These are phyloP conservation scores for Drosophila setosimentum DNA, from an alignment of 2,888 invertebrate species.

Conservation along the genomic window DNA sequence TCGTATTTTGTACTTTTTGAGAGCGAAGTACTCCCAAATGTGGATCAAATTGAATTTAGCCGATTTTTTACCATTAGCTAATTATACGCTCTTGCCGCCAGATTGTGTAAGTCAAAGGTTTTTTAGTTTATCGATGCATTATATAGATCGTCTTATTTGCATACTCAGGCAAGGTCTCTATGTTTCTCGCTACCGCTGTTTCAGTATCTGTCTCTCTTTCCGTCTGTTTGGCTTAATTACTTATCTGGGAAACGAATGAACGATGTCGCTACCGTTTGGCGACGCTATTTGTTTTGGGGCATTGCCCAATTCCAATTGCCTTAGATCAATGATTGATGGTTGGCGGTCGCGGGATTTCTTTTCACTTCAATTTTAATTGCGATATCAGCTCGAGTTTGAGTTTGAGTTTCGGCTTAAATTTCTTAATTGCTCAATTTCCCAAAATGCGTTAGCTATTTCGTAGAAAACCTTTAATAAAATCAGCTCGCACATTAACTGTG, in stretches of 20 bases:
- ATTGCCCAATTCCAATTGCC: slow-evolving; percentile 50
- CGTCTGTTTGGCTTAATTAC: slow-evolving; percentile 5
- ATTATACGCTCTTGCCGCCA: slow-evolving; percentile 41
- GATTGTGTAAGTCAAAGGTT: slow-evolving; percentile 42
- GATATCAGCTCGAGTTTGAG: slow-evolving; percentile 5
- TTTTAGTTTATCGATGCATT: slow-evolving; percentile 34
- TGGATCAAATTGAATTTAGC: slow-evolving; percentile 42
- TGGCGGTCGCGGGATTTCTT: slow-evolving; percentile 60
- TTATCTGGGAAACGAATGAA: slow-evolving; percentile 31
- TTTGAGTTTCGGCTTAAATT: slow-evolving; percentile 11
- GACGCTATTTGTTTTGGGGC: slow-evolving; percentile 54
- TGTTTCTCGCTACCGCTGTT: rapidly evolving
- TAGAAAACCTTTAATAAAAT: slow-evolving; percentile 57
- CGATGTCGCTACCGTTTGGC: slow-evolving; percentile 68
- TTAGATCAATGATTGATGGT: slow-evolving; percentile 56
- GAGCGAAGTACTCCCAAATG: slow-evolving; percentile 44
- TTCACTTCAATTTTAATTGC: slow-evolving; percentile 36
- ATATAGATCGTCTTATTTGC: slow-evolving; percentile 39
- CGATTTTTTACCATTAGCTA: slow-evolving; percentile 50
- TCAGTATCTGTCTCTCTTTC: slow-evolving; percentile 1
- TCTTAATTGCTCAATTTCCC: slow-evolving; percentile 40
- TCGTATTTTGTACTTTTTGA: slow-evolving; percentile 48
- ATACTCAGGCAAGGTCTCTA: slow-evolving; percentile 8
- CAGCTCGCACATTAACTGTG: slow-evolving; percentile 45
- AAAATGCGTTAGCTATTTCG: slow-evolving; percentile 33